Conservation (phyloP, 1,140 invertebrate species). For the Trichonephila clavata region DNA sequence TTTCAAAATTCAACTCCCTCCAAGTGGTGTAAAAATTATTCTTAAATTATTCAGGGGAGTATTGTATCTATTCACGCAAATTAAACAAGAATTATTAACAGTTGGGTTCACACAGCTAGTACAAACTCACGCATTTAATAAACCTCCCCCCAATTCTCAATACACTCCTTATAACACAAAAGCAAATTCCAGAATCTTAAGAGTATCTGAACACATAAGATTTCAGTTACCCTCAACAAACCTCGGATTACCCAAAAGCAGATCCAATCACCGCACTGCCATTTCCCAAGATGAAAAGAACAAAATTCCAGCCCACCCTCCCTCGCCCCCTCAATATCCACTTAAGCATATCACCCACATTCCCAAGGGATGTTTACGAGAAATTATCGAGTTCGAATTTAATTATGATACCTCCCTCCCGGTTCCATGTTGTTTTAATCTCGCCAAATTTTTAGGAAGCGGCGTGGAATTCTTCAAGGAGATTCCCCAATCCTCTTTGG, state of each 20-base stretch:
- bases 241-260: neutral
- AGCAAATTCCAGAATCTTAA: neutral
- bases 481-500: constrained; percentile 4
- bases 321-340: neutral
- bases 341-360: neutral
- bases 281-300: neutral
- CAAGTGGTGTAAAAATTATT: no score
- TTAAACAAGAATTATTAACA: no score
- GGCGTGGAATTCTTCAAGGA: constrained; percentile 1
- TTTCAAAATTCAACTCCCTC: no score
- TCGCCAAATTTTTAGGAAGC: constrained; percentile 31
- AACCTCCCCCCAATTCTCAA: neutral
- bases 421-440: constrained; percentile 53
- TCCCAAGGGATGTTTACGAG: neutral
- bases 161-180: neutral
- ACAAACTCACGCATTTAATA: no score
- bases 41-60: no score
- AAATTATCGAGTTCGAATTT: constrained; percentile 46
- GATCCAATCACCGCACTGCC: neutral
- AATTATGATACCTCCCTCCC: constrained; percentile 10
- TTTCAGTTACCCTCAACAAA: neutral
- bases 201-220: neutral
- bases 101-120: no score
- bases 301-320: neutral
- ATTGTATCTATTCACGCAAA: no score